Base-by-base conservation (phyloP, 2,797 vertebrate species). In the Tauraco hartlaubi region DNA sequence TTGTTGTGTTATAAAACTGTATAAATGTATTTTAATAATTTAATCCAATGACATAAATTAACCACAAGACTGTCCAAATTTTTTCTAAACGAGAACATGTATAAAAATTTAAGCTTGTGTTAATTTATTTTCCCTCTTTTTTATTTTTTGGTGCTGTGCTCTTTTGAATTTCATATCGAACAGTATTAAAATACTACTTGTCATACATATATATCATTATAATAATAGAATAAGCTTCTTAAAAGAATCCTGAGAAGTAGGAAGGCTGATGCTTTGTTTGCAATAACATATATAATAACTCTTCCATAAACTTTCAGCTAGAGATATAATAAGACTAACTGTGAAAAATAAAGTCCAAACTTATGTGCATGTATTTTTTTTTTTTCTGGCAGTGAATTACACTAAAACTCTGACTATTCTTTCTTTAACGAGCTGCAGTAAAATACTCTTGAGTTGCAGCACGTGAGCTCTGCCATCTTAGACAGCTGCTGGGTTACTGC, bases 191-290 rank as follows among this genome's bases (percentile, higher is more conserved):
- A 88, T 35, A 14, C 31, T 31, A 20, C 33, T 83, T 83, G n/a
- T 82, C 80, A 63, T 71, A 51, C 33, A 33, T 25, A 71, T 56
- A n/a, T 18, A 39, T 58, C 21, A 18, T 37, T 35, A 71, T 11
- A 77, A 63, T 39, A 56, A 63, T 8, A 80, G 31, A 49, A 49
- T 37, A n/a, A 82, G 12, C 31, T 52, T 79, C 44, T 84, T 37
- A 22, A 67, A 88, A 87, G 15, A 76, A 46, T 31, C 8, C 21
- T 54, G 23, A 73, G 39, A 61, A 78, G 15, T 2, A 83, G 44
- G 31, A 72, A 92, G 26, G 14, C 17, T 80, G 69, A 63, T 59
- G 46, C 19, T 90, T 77, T 62, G 13, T 92, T 91, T 88, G 43
- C 41, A 82, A 6, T 6, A 85, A 48, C 7, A 20, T 7, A 9